Evolutionary conservation across 2,113 vertebrate species (phyloP).

Genomic region (Serilophus lunatus): DNA sequence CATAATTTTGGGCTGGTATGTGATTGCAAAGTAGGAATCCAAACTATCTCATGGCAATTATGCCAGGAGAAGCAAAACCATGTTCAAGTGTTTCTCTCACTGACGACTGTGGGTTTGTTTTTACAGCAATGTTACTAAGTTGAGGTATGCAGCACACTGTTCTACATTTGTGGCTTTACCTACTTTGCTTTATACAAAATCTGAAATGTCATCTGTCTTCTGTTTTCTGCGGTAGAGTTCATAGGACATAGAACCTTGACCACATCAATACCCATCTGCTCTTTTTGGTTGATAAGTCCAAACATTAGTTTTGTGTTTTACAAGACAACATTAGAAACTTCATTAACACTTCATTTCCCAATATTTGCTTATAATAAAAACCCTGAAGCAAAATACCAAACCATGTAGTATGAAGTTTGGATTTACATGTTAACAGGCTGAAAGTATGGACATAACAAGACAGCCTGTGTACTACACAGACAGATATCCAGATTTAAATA

Average conservation of each 20-base stretch:
- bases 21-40: neutral
- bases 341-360: neutral
- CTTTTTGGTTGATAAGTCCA: neutral
- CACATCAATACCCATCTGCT: neutral
- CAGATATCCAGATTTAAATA: neutral
- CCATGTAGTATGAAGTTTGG: neutral
- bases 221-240: neutral
- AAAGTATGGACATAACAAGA: neutral
- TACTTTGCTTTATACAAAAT: neutral
- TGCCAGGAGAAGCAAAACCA: neutral
- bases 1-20: neutral
- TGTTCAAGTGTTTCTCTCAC: neutral
- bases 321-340: neutral
- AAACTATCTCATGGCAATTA: neutral
- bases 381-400: neutral
- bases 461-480: no score
- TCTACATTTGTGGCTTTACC: neutral
- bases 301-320: neutral
- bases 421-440: neutral
- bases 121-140: neutral
- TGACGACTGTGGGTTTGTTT: neutral
- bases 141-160: neutral
- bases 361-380: neutral
- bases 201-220: neutral
- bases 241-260: neutral